phyloP scores from a whole-genome alignment of 2,113 vertebrate genomes.

The Poicephalus gulielmi region DNA sequence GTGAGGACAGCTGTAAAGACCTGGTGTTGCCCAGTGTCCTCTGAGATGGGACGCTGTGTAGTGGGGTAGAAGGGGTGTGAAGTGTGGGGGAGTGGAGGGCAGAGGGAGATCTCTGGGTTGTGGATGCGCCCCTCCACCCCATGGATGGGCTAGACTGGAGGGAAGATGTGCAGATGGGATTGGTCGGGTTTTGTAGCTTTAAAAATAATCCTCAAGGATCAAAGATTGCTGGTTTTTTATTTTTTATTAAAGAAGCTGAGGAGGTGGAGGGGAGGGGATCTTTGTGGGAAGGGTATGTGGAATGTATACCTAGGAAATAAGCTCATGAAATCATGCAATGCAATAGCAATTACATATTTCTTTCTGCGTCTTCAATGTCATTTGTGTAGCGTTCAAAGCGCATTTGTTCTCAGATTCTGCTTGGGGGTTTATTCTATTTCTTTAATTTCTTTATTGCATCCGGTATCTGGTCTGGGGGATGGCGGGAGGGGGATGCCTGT shows the following conservation, averaged over 20 bases:
- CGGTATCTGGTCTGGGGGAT: background rate
- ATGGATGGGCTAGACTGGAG: background rate
- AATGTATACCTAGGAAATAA: background rate
- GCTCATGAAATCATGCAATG: background rate
- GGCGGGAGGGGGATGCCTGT: background rate
- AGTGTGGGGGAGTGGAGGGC: background rate
- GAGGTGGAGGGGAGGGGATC: background rate
- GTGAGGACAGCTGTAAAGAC: conserved; percentile 34
- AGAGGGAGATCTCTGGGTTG: background rate
- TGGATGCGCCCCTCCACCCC: background rate
- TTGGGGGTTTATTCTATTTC: background rate
- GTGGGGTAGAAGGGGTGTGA: background rate
- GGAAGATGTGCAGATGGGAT: background rate
- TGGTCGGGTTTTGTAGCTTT: background rate
- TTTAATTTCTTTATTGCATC: rapidly evolving
- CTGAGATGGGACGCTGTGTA: background rate
- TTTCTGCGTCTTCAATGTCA: conserved; percentile 64
- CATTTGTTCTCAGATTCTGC: background rate
- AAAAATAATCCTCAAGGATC: background rate
- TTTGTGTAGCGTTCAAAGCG: background rate
- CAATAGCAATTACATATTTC: conserved; percentile 21
- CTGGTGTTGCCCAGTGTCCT: background rate
- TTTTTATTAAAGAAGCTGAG: background rate
- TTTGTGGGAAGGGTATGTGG: conserved; percentile 15
- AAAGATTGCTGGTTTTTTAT: background rate